Evolutionary conservation across 2,113 vertebrate species (phyloP), one percentile per base, ranked within the genome.

Genomic region (Chloropsis cyanopogon): DNA sequence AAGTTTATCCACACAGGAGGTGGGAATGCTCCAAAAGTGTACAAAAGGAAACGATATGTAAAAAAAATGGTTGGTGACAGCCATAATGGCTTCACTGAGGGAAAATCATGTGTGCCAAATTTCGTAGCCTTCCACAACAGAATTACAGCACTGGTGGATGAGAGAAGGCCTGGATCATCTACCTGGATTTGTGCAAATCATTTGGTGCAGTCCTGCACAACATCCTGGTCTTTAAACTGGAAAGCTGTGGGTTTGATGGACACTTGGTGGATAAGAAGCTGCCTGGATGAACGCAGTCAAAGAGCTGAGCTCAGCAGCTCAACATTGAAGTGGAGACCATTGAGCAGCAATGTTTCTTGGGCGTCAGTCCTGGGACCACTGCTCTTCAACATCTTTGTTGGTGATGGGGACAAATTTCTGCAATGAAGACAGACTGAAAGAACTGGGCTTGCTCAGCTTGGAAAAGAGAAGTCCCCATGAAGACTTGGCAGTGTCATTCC

Each of bases 281-380:
- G 13, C 20, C n/a, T 60, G 20, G 11, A 53, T 26, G 14, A 52
- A 7, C 0, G 0, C 20, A 39, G 52, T 46, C 39, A 41, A 26
- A 80, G 66, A 42, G 11, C 14, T 42, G 42, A 75, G 21, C 39
- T 68, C 20, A 47, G n/a, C 39, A 31, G 29, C n/a, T n/a, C 0
- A 0, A 19, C 53, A 6, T 22, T 3, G 1, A 53, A 41, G 14
- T 5, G 21, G 29, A 41, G 29, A 54, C n/a, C n/a, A 22, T 12
- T 29, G 39, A 41, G 14, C n/a, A 25, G 7, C 39, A 44, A 8
- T n/a, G 24, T 11, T 47, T 20, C 63, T 26, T 28, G 9, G 7
- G 13, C 11, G 8, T 20, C 12, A 39, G 23, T 29, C 25, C 16
- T 46, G 16, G 15, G 29, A 19, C 15, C 12, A 22, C 20, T 18